These are phyloP conservation scores for Bimastos eiseni DNA, from an alignment of 2,888 invertebrate genomes.

Conservation along the genomic window DNA sequence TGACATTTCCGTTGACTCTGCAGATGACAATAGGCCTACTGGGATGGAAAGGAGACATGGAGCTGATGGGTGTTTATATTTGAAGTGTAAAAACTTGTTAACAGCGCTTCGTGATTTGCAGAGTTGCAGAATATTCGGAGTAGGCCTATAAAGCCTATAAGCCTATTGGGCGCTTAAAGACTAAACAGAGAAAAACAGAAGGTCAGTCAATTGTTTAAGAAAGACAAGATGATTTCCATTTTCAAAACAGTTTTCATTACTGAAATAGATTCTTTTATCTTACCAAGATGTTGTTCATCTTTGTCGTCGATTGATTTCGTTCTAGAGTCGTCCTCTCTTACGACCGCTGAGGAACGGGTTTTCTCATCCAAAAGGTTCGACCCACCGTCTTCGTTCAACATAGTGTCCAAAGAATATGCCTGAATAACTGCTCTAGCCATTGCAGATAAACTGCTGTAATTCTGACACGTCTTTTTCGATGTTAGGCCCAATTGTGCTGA, in stretches of 20 bases:
- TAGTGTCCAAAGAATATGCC: background rate
- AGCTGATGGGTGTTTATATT: too few species aligned
- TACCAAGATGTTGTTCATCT: background rate
- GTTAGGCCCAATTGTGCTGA: background rate
- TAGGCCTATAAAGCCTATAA: background rate
- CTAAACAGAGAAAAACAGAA: background rate
- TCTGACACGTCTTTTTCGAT: background rate
- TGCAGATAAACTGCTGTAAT: background rate
- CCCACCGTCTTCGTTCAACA: background rate
- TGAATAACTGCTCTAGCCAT: background rate
- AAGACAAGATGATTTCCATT: background rate
- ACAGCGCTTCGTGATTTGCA: too few species aligned
- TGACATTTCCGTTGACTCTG: too few species aligned
- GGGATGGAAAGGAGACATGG: too few species aligned
- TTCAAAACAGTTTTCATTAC: background rate
- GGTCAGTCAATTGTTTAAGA: background rate
- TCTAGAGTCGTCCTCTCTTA: background rate
- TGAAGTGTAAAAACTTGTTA: too few species aligned
- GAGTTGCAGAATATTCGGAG: background rate
- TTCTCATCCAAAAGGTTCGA: background rate
- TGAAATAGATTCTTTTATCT: background rate
- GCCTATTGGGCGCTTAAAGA: background rate
- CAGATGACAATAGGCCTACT: too few species aligned
- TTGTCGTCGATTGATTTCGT: background rate
- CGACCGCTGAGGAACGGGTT: background rate